Evolutionary conservation across 1,140 invertebrate species (phyloP).

Genomic region (Steinernema khuongi): DNA sequence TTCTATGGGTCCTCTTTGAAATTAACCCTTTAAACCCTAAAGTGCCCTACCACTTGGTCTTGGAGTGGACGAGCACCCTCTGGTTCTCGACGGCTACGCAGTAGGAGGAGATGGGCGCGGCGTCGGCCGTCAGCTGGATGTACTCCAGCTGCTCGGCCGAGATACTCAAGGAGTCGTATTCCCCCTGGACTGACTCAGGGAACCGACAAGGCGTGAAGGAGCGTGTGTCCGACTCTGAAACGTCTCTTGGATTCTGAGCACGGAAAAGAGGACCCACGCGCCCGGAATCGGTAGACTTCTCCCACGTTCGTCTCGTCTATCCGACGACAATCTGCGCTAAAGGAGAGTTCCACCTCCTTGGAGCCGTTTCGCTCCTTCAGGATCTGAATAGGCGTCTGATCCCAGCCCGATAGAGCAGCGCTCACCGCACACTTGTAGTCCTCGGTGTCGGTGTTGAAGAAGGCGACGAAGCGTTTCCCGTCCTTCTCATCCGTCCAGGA

Average conservation of each 20-base stretch:
- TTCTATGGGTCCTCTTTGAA: neutral
- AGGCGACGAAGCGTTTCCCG: conserved; percentile 9
- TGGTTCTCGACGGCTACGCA: conserved; percentile 30
- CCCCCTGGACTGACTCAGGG: conserved; percentile 33
- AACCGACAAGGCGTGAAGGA: conserved; percentile 27
- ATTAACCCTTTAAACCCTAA: neutral
- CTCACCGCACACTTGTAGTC: conserved; percentile 26
- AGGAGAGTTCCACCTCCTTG: neutral
- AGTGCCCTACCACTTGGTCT: conserved; percentile 25
- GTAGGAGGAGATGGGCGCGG: conserved; percentile 27
- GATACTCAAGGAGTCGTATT: conserved; percentile 28
- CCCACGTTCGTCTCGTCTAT: neutral
- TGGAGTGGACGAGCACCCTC: conserved; percentile 29
- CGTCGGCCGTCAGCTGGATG: conserved; percentile 21
- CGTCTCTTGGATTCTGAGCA: neutral
- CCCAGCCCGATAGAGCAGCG: neutral
- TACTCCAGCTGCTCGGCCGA: conserved; percentile 21
- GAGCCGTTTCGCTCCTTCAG: neutral
- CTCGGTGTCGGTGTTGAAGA: conserved; percentile 30
- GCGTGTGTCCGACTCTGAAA: neutral
- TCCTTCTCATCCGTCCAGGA: conserved; percentile 23
- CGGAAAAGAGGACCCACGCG: neutral
- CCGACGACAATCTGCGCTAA: neutral
- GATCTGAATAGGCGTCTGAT: neutral
- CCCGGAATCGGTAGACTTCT: conserved; percentile 19